phyloP scores from a whole-genome alignment of 2,888 invertebrate species.

The Drosophila melanosoma region DNA sequence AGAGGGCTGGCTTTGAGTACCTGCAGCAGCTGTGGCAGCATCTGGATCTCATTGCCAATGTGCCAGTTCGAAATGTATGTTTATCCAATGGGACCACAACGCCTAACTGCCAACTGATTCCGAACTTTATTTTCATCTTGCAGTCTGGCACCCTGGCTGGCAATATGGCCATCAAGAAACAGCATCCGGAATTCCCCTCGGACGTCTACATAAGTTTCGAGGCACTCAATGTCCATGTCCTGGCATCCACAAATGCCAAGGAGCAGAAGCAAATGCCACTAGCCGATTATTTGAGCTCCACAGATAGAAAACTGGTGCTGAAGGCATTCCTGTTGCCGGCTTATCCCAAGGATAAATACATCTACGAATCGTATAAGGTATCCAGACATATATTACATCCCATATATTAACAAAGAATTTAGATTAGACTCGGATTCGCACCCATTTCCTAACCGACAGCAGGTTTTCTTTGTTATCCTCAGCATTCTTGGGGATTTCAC shows the following conservation, averaged over 20 bases:
- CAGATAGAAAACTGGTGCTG: slow-evolving; percentile 88
- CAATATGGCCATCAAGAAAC: slow-evolving; percentile 89
- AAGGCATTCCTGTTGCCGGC: slow-evolving; percentile 87
- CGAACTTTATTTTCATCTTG: slow-evolving; percentile 22
- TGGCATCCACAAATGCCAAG: slow-evolving; percentile 56
- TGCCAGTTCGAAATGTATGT: slow-evolving; percentile 89
- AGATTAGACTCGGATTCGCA: background rate
- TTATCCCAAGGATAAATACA: slow-evolving; percentile 85
- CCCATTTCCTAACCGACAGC: background rate
- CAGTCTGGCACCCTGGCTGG: slow-evolving; percentile 90
- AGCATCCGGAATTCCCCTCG: slow-evolving; percentile 89
- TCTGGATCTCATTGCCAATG: slow-evolving; percentile 88
- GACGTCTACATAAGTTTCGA: slow-evolving; percentile 87
- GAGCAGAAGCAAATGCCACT: slow-evolving; percentile 86
- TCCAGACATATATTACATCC: background rate
- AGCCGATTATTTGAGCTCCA: slow-evolving; percentile 87
- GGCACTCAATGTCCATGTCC: slow-evolving; percentile 74
- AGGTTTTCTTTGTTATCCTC: background rate
- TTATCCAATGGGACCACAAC: background rate
- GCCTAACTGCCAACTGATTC: background rate
- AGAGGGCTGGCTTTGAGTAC: slow-evolving; percentile 86
- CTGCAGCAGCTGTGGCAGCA: slow-evolving; percentile 86
- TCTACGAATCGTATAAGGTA: slow-evolving; percentile 89
- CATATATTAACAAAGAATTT: background rate
- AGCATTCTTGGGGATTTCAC: background rate